These are phyloP conservation scores for Drosophila quadrilineata DNA, from an alignment of 1,140 invertebrate species.

Conservation along the genomic window DNA sequence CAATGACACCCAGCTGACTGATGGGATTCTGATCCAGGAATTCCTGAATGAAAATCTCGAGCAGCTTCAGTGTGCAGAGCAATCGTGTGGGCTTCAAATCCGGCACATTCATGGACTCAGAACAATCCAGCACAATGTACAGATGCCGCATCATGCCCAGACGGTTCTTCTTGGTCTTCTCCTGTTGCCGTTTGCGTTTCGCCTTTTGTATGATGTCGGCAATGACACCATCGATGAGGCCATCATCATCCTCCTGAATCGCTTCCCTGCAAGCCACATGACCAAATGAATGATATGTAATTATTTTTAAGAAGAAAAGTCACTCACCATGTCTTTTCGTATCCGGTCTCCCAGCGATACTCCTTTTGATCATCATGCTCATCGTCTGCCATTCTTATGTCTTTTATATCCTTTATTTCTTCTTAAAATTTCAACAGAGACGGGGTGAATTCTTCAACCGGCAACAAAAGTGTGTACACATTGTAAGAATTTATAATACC, in stretches of 20 bases:
- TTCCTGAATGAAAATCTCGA: constrained; percentile 97
- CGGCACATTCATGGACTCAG: constrained; percentile 95
- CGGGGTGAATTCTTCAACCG: constrained; percentile 6
- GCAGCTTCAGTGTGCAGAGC: constrained; percentile 92
- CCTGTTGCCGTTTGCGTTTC: constrained; percentile 88
- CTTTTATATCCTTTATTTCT: neutral
- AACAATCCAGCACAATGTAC: constrained; percentile 95
- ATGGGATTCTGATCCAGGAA: constrained; percentile 99
- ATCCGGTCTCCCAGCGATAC: constrained; percentile 98
- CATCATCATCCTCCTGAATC: constrained; percentile 97
- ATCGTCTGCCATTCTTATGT: constrained; percentile 82
- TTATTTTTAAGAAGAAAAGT: neutral
- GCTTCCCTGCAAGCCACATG: constrained; percentile 89
- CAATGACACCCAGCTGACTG: constrained; percentile 96
- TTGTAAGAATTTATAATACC: neutral
- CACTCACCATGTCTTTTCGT: constrained; percentile 95
- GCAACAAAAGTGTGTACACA: constrained; percentile 38
- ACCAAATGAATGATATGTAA: neutral
- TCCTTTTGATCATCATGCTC: constrained; percentile 94
- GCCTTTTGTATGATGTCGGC: constrained; percentile 95
- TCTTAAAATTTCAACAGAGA: neutral
- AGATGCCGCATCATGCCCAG: constrained; percentile 98
- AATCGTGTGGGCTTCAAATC: constrained; percentile 98
- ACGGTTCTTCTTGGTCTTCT: constrained; percentile 87
- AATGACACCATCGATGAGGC: constrained; percentile 92